Conservation (phyloP, 2,888 invertebrate genomes). For the Hipparchia semele region DNA sequence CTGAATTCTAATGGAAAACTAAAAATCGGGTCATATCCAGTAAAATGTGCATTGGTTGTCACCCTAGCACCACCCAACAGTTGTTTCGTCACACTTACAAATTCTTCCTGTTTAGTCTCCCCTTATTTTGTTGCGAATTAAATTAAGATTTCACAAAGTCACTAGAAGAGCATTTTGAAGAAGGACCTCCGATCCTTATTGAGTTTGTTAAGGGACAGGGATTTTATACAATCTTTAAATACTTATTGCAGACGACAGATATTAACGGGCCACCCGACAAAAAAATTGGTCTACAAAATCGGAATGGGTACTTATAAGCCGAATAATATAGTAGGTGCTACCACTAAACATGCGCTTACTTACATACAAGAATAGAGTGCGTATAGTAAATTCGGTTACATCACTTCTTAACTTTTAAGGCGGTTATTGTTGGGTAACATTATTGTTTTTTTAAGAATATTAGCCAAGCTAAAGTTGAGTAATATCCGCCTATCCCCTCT, state of each 20-base stretch:
- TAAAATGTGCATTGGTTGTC: background rate
- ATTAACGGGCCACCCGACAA: background rate
- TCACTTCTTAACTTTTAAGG: too few relatives aligned
- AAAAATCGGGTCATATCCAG: background rate
- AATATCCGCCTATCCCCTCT: too few relatives aligned
- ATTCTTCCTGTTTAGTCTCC: conserved; percentile 53
- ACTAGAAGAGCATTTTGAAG: conserved; percentile 44
- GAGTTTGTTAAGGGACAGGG: conserved; percentile 57
- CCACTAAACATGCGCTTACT: too few relatives aligned
- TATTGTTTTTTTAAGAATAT: background rate
- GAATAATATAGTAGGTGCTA: too few relatives aligned
- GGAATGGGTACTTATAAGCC: too few relatives aligned
- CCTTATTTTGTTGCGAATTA: conserved; percentile 61
- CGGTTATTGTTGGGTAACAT: too few relatives aligned
- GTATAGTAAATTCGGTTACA: too few relatives aligned
- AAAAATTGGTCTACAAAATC: too few relatives aligned
- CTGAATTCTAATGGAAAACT: too few relatives aligned
- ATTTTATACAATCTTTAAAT: conserved; percentile 23
- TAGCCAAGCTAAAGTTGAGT: too few relatives aligned
- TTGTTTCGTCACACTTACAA: conserved; percentile 47
- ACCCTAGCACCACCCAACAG: conserved; percentile 28
- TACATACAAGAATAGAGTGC: too few relatives aligned
- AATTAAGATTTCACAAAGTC: conserved; percentile 67
- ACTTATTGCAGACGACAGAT: background rate
- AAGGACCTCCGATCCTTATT: conserved; percentile 61